Conservation (phyloP, 2,113 vertebrate genomes). For the Trochalopteron elliotii region DNA sequence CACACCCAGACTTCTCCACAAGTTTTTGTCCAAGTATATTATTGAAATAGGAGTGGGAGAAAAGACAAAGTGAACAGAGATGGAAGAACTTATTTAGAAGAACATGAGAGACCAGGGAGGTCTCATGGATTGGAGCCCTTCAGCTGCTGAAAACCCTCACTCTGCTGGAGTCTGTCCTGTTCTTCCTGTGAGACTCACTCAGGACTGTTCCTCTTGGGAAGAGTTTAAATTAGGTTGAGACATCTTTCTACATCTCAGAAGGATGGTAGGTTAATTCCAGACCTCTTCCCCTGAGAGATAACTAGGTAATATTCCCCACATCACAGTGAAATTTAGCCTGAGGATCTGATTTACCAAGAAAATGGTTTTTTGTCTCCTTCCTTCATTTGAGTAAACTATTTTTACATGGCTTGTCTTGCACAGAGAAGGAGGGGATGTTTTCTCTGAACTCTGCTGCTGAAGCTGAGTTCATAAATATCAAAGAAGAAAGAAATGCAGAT, state of each 20-base stretch:
- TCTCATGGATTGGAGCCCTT: background rate
- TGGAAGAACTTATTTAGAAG: background rate
- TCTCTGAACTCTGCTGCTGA: background rate
- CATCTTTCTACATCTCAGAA: background rate
- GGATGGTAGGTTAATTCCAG: background rate
- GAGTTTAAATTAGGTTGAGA: background rate
- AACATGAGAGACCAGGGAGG: background rate
- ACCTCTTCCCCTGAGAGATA: background rate
- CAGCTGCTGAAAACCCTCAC: background rate
- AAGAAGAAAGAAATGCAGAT: slow-evolving; percentile 38
- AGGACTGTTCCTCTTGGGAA: background rate
- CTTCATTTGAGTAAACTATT: background rate
- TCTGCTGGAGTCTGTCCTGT: background rate
- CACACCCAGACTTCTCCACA: background rate
- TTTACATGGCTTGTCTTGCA: background rate
- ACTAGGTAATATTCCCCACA: background rate
- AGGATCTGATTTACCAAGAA: background rate
- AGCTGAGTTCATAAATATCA: slow-evolving; percentile 50
- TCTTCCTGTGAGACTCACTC: background rate
- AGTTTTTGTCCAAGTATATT: background rate
- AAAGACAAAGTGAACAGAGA: background rate
- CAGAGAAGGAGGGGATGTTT: background rate
- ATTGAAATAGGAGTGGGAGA: background rate
- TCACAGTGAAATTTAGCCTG: background rate
- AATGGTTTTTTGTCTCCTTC: background rate